Evolutionary conservation across 2,888 invertebrate species (phyloP).

Genomic region (Tyria jacobaeae): DNA sequence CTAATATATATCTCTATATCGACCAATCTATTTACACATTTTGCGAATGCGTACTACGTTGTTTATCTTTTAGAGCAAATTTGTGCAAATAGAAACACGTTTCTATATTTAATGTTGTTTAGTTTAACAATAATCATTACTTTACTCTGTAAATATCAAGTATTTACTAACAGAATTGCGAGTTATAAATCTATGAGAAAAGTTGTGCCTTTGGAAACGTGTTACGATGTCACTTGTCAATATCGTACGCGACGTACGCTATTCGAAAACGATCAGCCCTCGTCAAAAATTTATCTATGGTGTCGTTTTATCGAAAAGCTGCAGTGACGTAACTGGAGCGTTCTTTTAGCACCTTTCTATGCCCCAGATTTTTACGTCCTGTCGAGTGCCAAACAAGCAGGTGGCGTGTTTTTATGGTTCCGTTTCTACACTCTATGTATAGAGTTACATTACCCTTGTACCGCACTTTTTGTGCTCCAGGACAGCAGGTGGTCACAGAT

Average conservation of each 20-base stretch:
- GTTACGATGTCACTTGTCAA: slow-evolving; percentile 31
- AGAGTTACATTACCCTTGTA: slow-evolving; percentile 51
- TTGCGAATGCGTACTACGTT: not conserved
- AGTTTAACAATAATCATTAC: not conserved
- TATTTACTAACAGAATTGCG: slow-evolving; percentile 1
- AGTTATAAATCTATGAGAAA: slow-evolving; percentile 7
- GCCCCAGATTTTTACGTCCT: slow-evolving; percentile 48
- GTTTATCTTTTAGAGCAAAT: not conserved
- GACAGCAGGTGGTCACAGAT: slow-evolving; percentile 38
- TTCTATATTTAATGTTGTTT: not conserved
- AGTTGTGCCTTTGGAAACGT: slow-evolving; percentile 13
- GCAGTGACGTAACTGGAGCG: slow-evolving; percentile 24
- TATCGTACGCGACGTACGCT: slow-evolving; percentile 28
- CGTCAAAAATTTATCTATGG: slow-evolving; percentile 31
- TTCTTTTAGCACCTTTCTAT: slow-evolving; percentile 38
- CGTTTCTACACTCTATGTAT: slow-evolving; percentile 51
- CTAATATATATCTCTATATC: slow-evolving; percentile 33
- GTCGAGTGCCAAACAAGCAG: slow-evolving; percentile 55
- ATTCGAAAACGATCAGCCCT: slow-evolving; percentile 41
- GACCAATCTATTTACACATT: not conserved
- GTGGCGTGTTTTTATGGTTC: slow-evolving; percentile 52
- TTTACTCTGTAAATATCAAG: slow-evolving; percentile 1
- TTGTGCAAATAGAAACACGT: not conserved
- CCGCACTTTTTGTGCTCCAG: slow-evolving; percentile 24
- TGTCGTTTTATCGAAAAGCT: slow-evolving; percentile 33